These are phyloP conservation scores for Ophion ventricosus DNA, from an alignment of 2,888 invertebrate genomes.

Conservation along the genomic window DNA sequence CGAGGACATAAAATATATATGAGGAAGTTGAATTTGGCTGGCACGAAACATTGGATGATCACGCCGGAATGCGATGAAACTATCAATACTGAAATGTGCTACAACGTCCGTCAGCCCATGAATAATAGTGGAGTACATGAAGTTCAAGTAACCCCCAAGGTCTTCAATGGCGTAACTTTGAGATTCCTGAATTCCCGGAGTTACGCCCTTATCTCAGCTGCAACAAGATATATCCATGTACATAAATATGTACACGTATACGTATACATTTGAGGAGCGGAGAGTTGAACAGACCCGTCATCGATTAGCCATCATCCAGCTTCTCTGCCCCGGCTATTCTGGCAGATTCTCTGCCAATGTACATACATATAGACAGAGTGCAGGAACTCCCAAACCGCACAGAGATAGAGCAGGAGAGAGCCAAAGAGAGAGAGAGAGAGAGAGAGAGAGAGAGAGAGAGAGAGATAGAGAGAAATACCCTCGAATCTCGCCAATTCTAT, in stretches of 20 bases:
- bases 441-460: constrained; percentile 16
- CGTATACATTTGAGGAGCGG: constrained; percentile 1
- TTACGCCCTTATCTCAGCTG: constrained; percentile 20
- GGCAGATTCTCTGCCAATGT: constrained; percentile 50
- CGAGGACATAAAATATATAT: not conserved
- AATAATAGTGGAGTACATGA: constrained; percentile 5
- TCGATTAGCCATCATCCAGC: constrained; percentile 70
- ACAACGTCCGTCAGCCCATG: constrained; percentile 7
- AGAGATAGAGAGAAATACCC: not conserved
- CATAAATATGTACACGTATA: not conserved
- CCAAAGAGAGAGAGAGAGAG: not conserved
- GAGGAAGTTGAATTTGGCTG: constrained; percentile 1
- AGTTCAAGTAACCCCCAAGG: not conserved
- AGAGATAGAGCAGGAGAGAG: not conserved
- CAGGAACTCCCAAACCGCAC: constrained; percentile 56
- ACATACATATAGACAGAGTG: constrained; percentile 11
- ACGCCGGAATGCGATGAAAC: not conserved
- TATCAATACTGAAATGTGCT: constrained; percentile 9
- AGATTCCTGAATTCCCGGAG: not conserved
- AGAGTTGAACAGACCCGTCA: constrained; percentile 64
- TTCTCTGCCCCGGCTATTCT: constrained; percentile 66
- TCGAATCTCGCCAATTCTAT: not conserved
- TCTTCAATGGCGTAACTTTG: not conserved
- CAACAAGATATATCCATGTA: not conserved
- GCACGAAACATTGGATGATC: not conserved